Evolutionary conservation across 2,888 invertebrate genomes (phyloP).

Genomic region (Tillus elongatus): DNA sequence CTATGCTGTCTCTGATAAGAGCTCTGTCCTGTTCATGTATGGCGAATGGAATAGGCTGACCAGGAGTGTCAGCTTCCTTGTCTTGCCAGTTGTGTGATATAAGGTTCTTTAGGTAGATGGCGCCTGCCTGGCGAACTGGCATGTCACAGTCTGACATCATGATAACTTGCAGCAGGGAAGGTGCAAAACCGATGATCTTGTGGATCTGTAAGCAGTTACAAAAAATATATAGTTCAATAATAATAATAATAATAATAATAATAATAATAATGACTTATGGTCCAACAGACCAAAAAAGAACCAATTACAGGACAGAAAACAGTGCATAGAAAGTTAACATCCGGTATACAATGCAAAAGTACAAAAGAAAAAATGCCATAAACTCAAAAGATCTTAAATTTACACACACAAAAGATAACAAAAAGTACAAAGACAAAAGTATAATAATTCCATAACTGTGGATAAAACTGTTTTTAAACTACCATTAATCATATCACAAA

Average conservation of each 20-base stretch:
- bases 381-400: no score
- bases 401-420: no score
- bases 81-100: conserved; percentile 84
- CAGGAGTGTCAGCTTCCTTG: conserved; percentile 56
- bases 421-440: no score
- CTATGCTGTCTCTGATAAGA: conserved; percentile 83
- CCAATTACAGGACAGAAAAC: conserved; percentile 21
- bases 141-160: conserved; percentile 84
- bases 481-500: no score
- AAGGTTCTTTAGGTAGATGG: conserved; percentile 93
- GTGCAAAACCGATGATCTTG: conserved; percentile 94
- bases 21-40: conserved; percentile 95
- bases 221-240: no score
- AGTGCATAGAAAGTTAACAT: no score
- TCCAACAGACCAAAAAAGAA: conserved; percentile 3
- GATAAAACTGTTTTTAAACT: no score
- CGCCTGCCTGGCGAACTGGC: conserved; percentile 92
- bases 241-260: no score
- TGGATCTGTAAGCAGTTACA: conserved; percentile 66
- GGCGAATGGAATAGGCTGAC: conserved; percentile 68
- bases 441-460: no score
- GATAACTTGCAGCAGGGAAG: conserved; percentile 84
- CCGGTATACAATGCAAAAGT: no score
- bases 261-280: no score
- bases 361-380: no score